Base-by-base conservation (phyloP, 2,888 invertebrate genomes). In the Cephus sareptanus region DNA sequence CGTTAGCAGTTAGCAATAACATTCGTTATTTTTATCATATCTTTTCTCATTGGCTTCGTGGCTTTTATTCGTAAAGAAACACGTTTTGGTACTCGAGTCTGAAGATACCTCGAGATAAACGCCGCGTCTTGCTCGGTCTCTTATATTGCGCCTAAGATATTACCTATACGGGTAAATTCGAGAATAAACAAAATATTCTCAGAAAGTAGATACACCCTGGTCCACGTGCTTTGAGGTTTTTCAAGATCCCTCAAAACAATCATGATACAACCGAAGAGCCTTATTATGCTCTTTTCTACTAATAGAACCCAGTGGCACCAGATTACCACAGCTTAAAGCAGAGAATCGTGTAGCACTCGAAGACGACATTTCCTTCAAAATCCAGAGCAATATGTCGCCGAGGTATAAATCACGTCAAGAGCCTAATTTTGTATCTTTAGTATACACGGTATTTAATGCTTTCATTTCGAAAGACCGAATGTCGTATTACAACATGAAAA, bases 1-100 rank as follows among this genome's bases (percentile, higher is more conserved):
- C 89, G 89, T 90, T 89, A 89, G 86, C 86, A 87, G 89, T 89
- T 90, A 90, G 90, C 89, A 89, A 89, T 90, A 89, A 89, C 89
- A 90, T 90, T 88, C 87, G 86, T 89, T 90, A 89, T 89, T 90
- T 87, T 90, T 90, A 89, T 89, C 90, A 88, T 89, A 89, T 89
- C 89, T 86, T 81, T 79, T 77, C 79, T 82, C 75, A 78, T 71
- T 82, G 82, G 82, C 83, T 82, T 77, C 83, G 85, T 85, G 84
- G 87, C 88, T 86, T 90, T 88, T 89, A 89, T 89, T 88, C 87
- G 88, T 85, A 84, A 83, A 83, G 87, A 87, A 89, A 90, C 90
- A 90, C 88, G 90, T 90, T 90, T 90, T 89, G 88, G 89, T 90
- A 90, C 90, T 90, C 87, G 89, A 86, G 87, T 86, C 87, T 85